These are phyloP conservation scores for Criorhina ranunculi DNA, from an alignment of 2,888 invertebrate genomes.

Conservation along the genomic window DNA sequence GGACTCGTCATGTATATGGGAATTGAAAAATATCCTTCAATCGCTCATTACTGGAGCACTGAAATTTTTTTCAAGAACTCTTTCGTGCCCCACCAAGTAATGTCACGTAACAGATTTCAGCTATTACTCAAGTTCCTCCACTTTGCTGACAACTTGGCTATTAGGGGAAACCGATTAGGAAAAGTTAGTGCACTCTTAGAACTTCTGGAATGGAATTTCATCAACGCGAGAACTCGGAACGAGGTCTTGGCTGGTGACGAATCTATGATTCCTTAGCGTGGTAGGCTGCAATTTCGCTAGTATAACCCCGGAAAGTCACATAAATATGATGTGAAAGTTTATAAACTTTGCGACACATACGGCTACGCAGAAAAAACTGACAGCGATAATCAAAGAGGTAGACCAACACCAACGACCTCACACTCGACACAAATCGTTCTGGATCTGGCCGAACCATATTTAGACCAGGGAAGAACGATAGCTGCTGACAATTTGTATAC, in stretches of 20 bases:
- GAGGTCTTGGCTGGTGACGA: no score
- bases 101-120: conserved; percentile 24
- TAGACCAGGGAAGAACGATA: conserved; percentile 39
- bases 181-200: conserved; percentile 12
- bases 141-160: conserved; percentile 19
- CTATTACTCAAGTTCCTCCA: conserved; percentile 15
- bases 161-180: conserved; percentile 10
- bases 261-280: no score
- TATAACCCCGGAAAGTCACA: conserved; percentile 46
- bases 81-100: conserved; percentile 27
- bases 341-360: conserved; percentile 15
- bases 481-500: conserved; percentile 31
- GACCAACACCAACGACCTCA: conserved; percentile 16
- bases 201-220: conserved; percentile 23
- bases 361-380: conserved; percentile 33
- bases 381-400: conserved; percentile 19
- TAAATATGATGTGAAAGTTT: conserved; percentile 52
- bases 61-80: conserved; percentile 29
- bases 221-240: not conserved
- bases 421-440: conserved; percentile 27
- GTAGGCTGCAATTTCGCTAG: no score
- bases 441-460: conserved; percentile 8
- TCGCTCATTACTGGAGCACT: conserved; percentile 17
- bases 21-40: conserved; percentile 15
- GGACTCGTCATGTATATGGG: conserved; percentile 8